Evolutionary conservation across 2,888 invertebrate species (phyloP).

Genomic region (Coenonympha glycerion): DNA sequence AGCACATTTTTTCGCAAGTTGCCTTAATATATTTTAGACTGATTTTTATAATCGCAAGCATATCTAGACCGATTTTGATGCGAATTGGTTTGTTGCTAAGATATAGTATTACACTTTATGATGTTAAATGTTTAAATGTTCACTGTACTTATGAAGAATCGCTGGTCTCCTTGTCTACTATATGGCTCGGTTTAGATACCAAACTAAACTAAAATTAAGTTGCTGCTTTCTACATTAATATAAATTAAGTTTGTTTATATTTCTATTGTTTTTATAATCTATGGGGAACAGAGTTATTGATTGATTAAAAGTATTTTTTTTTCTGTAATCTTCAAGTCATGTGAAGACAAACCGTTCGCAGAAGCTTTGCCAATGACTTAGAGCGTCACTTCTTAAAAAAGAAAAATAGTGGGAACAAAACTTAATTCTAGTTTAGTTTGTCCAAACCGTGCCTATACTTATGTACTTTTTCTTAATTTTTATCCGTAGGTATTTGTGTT

Average conservation of each 20-base stretch:
- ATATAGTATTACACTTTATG: constrained; percentile 13
- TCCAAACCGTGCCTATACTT: neutral
- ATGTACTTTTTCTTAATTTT: neutral
- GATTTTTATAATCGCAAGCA: constrained; percentile 73
- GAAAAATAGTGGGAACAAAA: too few relatives aligned
- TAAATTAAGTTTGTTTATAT: neutral
- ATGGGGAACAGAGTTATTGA: too few relatives aligned
- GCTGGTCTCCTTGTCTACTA: constrained; percentile 19
- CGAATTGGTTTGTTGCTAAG: constrained; percentile 7
- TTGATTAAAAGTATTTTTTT: too few relatives aligned
- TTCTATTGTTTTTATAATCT: too few relatives aligned
- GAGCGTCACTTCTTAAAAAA: too few relatives aligned
- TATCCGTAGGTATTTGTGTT: neutral
- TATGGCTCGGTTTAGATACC: neutral
- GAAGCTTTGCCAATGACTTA: too few relatives aligned
- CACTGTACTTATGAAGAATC: constrained; percentile 25
- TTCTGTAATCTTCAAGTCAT: too few relatives aligned
- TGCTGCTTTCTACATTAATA: neutral
- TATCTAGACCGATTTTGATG: constrained; percentile 7
- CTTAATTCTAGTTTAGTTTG: neutral
- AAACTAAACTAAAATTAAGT: neutral
- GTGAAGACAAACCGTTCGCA: too few relatives aligned
- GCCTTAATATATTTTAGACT: constrained; percentile 81
- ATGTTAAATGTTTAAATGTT: constrained; percentile 15
- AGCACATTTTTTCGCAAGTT: constrained; percentile 27